A percentile compares a stretch with the other conserved stretches of the same genome.
phyloP scores from a whole-genome alignment of 2,113 vertebrate genomes.

The Spheniscus mendiculus region DNA sequence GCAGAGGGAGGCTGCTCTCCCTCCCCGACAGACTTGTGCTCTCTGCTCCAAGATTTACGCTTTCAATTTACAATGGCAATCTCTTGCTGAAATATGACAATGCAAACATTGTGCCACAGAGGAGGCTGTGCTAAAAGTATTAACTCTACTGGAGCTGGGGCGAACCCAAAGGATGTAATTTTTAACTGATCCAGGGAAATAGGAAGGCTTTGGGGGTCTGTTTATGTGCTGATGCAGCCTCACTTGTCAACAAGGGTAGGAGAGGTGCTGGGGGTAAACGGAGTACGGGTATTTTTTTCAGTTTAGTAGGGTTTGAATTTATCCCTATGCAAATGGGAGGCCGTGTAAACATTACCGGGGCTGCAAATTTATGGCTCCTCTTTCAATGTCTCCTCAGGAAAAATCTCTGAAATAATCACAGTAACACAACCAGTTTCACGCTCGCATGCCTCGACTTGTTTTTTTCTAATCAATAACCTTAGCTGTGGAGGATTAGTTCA shows the following conservation, averaged over 20 bases:
- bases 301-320: not conserved
- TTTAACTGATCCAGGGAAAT: not conserved
- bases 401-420: not conserved
- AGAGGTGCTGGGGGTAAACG: not conserved
- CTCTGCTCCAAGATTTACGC: not conserved
- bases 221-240: not conserved
- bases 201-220: not conserved
- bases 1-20: accelerated
- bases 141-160: not conserved
- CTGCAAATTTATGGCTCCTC: not conserved
- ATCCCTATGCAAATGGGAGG: not conserved
- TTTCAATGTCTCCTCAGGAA: not conserved
- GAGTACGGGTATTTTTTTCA: not conserved
- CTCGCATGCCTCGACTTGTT: not conserved
- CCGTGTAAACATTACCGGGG: accelerated
- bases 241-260: not conserved
- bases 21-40: not conserved
- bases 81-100: not conserved
- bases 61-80: not conserved
- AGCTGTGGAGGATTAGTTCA: not conserved
- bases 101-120: not conserved
- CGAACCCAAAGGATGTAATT: not conserved
- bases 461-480: not conserved
- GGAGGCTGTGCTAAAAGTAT: not conserved
- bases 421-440: not conserved